These are phyloP conservation scores for Malthinus flaveolus DNA, from an alignment of 2,888 invertebrate species.

Conservation along the genomic window DNA sequence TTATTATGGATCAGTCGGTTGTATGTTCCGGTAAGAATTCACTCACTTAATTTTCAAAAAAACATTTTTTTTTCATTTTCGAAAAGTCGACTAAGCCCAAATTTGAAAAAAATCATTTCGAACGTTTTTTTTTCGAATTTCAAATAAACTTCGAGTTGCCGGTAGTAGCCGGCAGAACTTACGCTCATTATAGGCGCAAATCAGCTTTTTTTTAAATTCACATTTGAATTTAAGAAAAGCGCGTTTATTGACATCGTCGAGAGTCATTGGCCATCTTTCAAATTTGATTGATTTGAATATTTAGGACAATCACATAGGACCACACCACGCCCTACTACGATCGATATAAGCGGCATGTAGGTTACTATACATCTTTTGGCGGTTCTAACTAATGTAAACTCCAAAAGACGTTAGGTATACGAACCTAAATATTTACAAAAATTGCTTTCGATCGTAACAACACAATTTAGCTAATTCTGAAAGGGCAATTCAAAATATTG, in stretches of 20 bases:
- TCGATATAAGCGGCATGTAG: conserved; percentile 48
- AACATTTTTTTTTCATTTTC: not conserved
- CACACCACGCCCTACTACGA: conserved; percentile 48
- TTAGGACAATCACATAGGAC: conserved; percentile 42
- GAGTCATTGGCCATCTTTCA: conserved; percentile 31
- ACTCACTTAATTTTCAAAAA: not conserved
- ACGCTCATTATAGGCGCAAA: not conserved
- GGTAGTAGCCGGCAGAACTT: not conserved
- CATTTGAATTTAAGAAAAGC: conserved; percentile 10
- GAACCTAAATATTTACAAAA: conserved; percentile 35
- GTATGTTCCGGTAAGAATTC: conserved; percentile 50
- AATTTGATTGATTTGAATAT: conserved; percentile 43
- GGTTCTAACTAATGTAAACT: conserved; percentile 23
- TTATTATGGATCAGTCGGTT: conserved; percentile 50
- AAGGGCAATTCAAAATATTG: not conserved
- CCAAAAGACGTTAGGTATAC: conserved; percentile 33
- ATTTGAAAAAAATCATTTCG: too few relatives aligned
- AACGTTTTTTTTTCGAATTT: too few relatives aligned
- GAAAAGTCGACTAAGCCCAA: not conserved
- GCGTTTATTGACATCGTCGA: conserved; percentile 18
- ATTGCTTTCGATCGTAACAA: conserved; percentile 41
- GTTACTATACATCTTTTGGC: conserved; percentile 46
- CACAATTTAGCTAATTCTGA: conserved; percentile 20
- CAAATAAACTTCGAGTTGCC: not conserved
- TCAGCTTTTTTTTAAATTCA: not conserved